Evolutionary conservation across 37 sponge, comb jelly and placozoan species (phyloP).

Genomic region (Oopsacas minuta): DNA sequence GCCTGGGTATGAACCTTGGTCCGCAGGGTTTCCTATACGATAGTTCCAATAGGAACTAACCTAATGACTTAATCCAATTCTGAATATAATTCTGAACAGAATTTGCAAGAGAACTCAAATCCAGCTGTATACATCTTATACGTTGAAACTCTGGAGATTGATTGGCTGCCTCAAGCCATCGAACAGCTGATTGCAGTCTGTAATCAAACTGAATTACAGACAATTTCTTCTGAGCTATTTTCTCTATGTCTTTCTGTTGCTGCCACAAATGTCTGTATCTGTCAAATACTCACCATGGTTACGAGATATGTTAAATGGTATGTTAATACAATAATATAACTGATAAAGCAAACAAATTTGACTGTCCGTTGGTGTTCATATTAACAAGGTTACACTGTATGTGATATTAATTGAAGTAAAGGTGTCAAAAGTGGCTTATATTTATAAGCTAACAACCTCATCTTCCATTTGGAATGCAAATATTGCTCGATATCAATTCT

Average conservation of each 20-base stretch:
- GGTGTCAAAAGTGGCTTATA: not conserved
- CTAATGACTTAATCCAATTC: slow-evolving; percentile 81
- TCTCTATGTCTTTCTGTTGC: slow-evolving; percentile 8
- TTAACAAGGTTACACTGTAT: no score
- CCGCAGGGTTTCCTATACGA: not conserved
- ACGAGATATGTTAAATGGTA: no score
- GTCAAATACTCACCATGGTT: no score
- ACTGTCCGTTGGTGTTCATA: no score
- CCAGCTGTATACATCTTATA: slow-evolving; percentile 49
- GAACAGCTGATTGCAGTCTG: slow-evolving; percentile 17
- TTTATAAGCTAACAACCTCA: not conserved
- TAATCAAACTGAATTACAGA: slow-evolving; percentile 13
- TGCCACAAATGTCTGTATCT: slow-evolving; percentile 2
- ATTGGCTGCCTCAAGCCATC: slow-evolving; percentile 14
- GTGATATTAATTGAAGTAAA: not conserved
- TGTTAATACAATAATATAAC: not conserved
- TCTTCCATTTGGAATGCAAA: slow-evolving; percentile 11
- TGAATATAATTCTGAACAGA: slow-evolving; percentile 67
- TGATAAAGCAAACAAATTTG: not conserved
- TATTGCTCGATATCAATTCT: slow-evolving; percentile 1
- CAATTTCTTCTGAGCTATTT: slow-evolving; percentile 16
- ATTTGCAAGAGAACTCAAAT: slow-evolving; percentile 65
- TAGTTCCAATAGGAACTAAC: slow-evolving; percentile 43
- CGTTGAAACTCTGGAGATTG: not conserved
- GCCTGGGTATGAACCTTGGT: no score